Evolutionary conservation across 1,140 invertebrate genomes (phyloP), one percentile per base, ranked within the genome.

Genomic region (Lucilia sericata): DNA sequence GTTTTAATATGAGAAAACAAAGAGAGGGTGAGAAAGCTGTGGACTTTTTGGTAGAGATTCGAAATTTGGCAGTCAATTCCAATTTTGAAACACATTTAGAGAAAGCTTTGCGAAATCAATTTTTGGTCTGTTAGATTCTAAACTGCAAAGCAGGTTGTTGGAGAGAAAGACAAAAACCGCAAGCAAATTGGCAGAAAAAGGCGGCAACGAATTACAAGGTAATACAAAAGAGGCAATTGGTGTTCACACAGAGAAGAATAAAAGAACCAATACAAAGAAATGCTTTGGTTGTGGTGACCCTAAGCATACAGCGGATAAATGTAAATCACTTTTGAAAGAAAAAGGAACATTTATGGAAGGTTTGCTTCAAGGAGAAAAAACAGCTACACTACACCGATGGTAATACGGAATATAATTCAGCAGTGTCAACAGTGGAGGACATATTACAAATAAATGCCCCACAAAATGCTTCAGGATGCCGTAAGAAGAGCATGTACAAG

Each of bases 1-100:
- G 85, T 5, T 87, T 86, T 80, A 49, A 85, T n/a, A 81, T 83
- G 21, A 60, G 85, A 13, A 86, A 85, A 47, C 87, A 87, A 83
- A 42, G 82, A 10, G 42, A 84, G 2, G 74, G 25, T 14, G 74
- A 75, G 25, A 34, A 25, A 34, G 74, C 74, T 34, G 85, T 85
- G 42, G 81, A 87, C 14, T 88, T 82, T 47, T 49, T 85, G 14
- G 83, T 84, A 0, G 85, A 60, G 4, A 25, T 87, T 36, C 78
- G 84, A 13, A 87, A 86, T 82, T 80, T 87, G n/a, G 82, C 82
- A 14, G 65, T 85, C 82, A 83, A 87, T 49, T 88, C 86, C 51
- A 86, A 87, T 84, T 88, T 88, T 34, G 85, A 85, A 21, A 82
- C 75, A 2, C 86, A 86, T 83, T 21, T 86, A 36, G 83, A 87